Evolutionary conservation across 2,888 invertebrate genomes (phyloP).

Genomic region (Meiosimyza platycephala): DNA sequence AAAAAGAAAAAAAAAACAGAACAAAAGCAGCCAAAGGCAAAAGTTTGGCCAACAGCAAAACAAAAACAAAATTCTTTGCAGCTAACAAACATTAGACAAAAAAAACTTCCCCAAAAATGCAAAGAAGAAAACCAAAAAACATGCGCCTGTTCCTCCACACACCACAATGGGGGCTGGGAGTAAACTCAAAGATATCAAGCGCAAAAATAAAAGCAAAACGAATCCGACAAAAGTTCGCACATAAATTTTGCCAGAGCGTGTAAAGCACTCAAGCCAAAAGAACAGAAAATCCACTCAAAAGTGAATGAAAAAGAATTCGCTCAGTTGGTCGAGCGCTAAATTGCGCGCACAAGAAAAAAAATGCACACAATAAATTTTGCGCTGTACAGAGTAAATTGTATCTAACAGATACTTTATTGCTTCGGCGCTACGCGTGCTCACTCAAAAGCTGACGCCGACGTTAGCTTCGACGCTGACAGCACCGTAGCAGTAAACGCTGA

Average conservation of each 20-base stretch:
- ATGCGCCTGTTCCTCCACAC: not conserved
- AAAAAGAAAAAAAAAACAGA: slow-evolving; percentile 2
- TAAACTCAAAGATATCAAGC: slow-evolving; percentile 15
- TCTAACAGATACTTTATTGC: slow-evolving; percentile 51
- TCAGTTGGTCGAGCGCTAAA: slow-evolving; percentile 36
- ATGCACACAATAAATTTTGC: slow-evolving; percentile 52
- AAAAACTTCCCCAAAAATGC: slow-evolving; percentile 23
- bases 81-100: slow-evolving; percentile 20
- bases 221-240: slow-evolving; percentile 40
- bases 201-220: slow-evolving; percentile 8
- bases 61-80: slow-evolving; percentile 32
- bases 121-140: slow-evolving; percentile 16
- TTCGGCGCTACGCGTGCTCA: slow-evolving; percentile 53
- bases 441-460: slow-evolving; percentile 45
- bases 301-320: slow-evolving; percentile 38
- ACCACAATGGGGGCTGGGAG: not conserved
- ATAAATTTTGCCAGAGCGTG: slow-evolving; percentile 43
- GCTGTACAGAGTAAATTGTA: slow-evolving; percentile 39
- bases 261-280: slow-evolving; percentile 7
- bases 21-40: slow-evolving; percentile 15
- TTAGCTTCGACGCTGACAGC: slow-evolving; percentile 18
- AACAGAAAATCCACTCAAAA: slow-evolving; percentile 25
- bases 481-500: slow-evolving; percentile 10
- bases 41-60: slow-evolving; percentile 39
- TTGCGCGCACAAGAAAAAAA: slow-evolving; percentile 37